A percentile compares a stretch with the other conserved stretches of the same genome.
Evolutionary conservation across 2,888 invertebrate species (phyloP).

Genomic region (Erebia epiphron): DNA sequence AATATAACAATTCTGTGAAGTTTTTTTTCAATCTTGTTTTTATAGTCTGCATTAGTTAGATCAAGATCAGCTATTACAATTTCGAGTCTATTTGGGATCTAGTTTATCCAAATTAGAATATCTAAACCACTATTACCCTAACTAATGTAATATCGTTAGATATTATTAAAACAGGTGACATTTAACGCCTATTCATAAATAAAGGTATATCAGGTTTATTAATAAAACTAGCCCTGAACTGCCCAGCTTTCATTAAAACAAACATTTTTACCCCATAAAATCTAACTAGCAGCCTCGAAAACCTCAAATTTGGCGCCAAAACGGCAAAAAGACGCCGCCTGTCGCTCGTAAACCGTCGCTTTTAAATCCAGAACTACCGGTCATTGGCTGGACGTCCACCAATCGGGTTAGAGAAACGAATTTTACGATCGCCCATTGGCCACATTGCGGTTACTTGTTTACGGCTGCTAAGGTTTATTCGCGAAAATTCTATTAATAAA

Average conservation of each 20-base stretch:
- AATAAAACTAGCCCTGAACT: slow-evolving; percentile 31
- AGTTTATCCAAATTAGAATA: too few relatives aligned
- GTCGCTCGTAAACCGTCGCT: slow-evolving; percentile 78
- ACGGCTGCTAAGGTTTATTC: slow-evolving; percentile 77
- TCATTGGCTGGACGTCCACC: slow-evolving; percentile 72
- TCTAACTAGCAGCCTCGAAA: slow-evolving; percentile 28
- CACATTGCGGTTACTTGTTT: slow-evolving; percentile 74
- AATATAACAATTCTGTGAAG: too few relatives aligned
- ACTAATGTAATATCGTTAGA: too few relatives aligned
- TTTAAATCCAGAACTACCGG: slow-evolving; percentile 72
- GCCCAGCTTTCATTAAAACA: slow-evolving; percentile 22
- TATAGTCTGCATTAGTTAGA: too few relatives aligned
- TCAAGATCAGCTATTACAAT: too few relatives aligned
- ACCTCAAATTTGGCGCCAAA: slow-evolving; percentile 78
- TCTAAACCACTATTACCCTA: too few relatives aligned
- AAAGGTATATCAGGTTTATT: not conserved
- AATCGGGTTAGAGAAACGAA: slow-evolving; percentile 69
- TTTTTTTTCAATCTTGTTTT: too few relatives aligned
- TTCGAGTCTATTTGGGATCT: too few relatives aligned
- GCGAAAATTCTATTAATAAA: slow-evolving; percentile 83
- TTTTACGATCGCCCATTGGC: slow-evolving; percentile 74
- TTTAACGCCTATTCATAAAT: not conserved
- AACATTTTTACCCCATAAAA: slow-evolving; percentile 32
- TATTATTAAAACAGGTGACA: too few relatives aligned
- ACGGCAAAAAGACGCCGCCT: slow-evolving; percentile 75